These are phyloP conservation scores for Carollia perspicillata DNA, from an alignment of 2,113 vertebrate species.

Conservation along the genomic window DNA sequence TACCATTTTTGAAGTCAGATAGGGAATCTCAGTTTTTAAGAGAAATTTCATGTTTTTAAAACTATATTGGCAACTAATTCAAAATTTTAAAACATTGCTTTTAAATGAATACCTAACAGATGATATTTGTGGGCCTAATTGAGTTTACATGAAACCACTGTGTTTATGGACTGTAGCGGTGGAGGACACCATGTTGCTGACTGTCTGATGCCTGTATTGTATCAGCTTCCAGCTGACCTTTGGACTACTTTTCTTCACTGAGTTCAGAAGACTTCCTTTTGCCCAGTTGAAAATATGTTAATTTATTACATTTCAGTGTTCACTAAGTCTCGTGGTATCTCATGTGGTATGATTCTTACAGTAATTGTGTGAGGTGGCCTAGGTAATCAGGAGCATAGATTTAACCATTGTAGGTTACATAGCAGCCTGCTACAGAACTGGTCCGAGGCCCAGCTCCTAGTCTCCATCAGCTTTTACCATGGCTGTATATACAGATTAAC, in stretches of 20 bases:
- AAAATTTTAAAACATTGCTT: neutral
- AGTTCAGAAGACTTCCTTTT: neutral
- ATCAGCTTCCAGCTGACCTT: neutral
- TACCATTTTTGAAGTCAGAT: neutral
- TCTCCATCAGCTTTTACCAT: neutral
- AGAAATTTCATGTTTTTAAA: neutral
- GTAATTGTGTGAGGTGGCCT: neutral
- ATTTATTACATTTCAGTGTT: slow-evolving; percentile 11
- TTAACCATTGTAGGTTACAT: neutral
- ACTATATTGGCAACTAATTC: neutral
- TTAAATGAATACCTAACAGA: neutral
- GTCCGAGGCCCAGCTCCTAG: neutral
- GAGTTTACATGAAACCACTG: neutral
- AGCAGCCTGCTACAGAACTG: neutral
- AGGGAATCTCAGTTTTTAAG: neutral
- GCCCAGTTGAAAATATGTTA: neutral
- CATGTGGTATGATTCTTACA: neutral
- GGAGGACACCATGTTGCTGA: neutral
- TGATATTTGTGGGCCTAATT: neutral
- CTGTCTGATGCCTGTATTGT: neutral
- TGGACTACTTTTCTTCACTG: neutral
- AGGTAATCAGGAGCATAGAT: neutral
- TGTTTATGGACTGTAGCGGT: neutral
- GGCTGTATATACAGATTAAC: neutral
- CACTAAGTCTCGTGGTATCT: neutral